phyloP scores from a whole-genome alignment of 2,113 vertebrate species.

The Phalacrocorax aristotelis region DNA sequence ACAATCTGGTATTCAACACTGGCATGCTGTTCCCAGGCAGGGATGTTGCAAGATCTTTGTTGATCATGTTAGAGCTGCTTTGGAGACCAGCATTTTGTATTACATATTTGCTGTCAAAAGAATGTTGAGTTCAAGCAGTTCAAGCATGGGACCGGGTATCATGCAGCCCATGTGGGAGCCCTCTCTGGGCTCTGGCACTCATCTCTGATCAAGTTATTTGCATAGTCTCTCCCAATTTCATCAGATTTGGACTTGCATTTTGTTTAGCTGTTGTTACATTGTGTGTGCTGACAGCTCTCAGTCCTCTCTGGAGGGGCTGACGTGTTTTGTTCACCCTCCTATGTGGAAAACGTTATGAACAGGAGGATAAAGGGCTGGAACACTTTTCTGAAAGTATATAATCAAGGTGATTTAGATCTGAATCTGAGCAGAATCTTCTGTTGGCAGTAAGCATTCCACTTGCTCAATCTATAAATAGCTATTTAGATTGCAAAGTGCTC shows the following conservation, averaged over 20 bases:
- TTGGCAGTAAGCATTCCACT: not conserved
- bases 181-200: not conserved
- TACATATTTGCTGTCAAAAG: not conserved
- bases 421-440: not conserved
- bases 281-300: not conserved
- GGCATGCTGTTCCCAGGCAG: not conserved
- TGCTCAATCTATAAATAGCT: not conserved
- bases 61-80: not conserved
- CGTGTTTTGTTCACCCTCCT: not conserved
- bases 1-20: not conserved
- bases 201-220: not conserved
- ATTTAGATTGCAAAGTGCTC: not conserved
- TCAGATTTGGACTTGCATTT: not conserved
- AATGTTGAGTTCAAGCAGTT: not conserved
- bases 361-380: not conserved
- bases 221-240: not conserved
- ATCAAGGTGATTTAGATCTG: not conserved
- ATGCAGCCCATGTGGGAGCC: rapidly evolving
- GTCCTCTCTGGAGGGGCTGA: not conserved
- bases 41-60: not conserved
- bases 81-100: not conserved
- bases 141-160: rapidly evolving
- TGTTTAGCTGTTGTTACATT: no score
- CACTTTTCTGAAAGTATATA: not conserved
- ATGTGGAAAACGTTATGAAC: not conserved